Evolutionary conservation across 1,140 invertebrate genomes (phyloP).

Genomic region (Monomorium pharaonis): DNA sequence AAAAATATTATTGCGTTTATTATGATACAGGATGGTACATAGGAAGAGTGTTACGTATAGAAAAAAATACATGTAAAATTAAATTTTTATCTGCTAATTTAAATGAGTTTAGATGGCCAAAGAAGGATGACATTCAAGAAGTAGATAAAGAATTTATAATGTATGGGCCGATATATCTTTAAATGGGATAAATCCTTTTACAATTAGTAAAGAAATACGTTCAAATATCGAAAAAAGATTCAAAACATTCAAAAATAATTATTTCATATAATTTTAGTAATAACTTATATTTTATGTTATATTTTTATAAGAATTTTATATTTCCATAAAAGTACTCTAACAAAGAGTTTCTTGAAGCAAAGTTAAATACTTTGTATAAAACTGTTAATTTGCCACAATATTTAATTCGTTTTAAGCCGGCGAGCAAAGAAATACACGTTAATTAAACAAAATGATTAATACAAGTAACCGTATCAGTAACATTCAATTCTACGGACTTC

Average conservation of each 20-base stretch:
- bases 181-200: constrained; percentile 11
- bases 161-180: neutral
- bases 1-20: constrained; percentile 16
- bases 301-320: no score
- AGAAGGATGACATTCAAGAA: neutral
- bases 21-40: neutral
- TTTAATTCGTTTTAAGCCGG: no score
- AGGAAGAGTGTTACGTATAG: neutral
- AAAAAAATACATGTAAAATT: neutral
- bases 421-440: no score
- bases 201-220: neutral
- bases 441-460: no score
- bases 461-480: no score
- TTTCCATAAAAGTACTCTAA: no score
- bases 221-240: neutral
- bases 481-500: no score
- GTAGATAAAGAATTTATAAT: neutral
- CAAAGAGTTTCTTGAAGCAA: no score
- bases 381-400: no score
- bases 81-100: neutral
- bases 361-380: no score
- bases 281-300: no score
- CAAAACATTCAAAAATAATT: neutral
- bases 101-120: neutral
- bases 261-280: no score